phyloP scores from a whole-genome alignment of 2,113 vertebrate species.

The Pyrgilauda ruficollis region DNA sequence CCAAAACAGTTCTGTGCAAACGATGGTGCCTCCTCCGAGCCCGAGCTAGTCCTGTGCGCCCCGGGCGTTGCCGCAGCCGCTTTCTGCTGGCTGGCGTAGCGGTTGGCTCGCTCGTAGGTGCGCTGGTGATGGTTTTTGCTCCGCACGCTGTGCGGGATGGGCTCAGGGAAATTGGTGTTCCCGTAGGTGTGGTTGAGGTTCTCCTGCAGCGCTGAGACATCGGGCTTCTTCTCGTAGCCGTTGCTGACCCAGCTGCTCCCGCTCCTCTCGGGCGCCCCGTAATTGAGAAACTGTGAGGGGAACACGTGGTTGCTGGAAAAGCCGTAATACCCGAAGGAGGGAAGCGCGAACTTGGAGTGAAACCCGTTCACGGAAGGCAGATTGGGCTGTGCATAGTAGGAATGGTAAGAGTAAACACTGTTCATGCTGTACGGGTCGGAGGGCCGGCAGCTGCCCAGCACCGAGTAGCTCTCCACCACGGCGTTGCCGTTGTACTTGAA shows the following conservation, averaged over 20 bases:
- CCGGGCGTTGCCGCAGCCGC: not conserved
- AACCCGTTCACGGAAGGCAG: constrained; percentile 90
- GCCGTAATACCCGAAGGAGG: constrained; percentile 87
- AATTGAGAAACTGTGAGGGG: constrained; percentile 84
- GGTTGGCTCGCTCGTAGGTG: constrained; percentile 73
- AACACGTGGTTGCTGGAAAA: constrained; percentile 88
- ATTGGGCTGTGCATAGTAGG: constrained; percentile 94
- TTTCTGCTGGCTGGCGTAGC: constrained; percentile 65
- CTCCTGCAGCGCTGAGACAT: constrained; percentile 80
- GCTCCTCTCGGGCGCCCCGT: constrained; percentile 72
- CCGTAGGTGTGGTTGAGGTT: constrained; percentile 78
- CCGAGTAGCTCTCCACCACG: constrained; percentile 81
- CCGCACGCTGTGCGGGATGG: constrained; percentile 25
- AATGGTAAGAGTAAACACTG: constrained; percentile 88
- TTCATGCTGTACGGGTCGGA: constrained; percentile 87
- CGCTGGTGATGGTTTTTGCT: constrained; percentile 75
- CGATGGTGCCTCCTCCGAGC: constrained; percentile 64
- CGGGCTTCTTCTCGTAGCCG: constrained; percentile 85
- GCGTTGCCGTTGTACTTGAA: constrained; percentile 83
- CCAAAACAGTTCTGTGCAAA: constrained; percentile 77
- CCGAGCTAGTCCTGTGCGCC: constrained; percentile 62
- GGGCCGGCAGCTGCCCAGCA: constrained; percentile 83
- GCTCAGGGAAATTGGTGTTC: constrained; percentile 74
- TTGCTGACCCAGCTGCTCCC: constrained; percentile 66
- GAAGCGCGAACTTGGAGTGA: constrained; percentile 88